These are phyloP conservation scores for Ophion ellenae DNA, from an alignment of 2,888 invertebrate species.

Conservation along the genomic window DNA sequence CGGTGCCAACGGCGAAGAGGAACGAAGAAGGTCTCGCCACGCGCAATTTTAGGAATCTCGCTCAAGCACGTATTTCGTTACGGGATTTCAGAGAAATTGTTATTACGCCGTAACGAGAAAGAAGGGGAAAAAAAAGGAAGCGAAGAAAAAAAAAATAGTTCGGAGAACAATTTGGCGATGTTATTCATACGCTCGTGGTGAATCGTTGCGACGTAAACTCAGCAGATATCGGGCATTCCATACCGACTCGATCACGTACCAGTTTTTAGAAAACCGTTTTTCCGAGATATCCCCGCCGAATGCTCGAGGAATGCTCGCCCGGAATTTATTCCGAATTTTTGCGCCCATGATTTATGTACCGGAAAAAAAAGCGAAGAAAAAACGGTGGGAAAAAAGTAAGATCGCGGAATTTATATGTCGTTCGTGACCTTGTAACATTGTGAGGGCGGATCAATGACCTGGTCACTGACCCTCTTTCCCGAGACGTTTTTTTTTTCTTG, in stretches of 20 bases:
- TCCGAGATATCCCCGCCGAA: neutral
- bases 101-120: conserved; percentile 44
- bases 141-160: conserved; percentile 38
- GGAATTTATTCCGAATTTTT: neutral
- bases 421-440: neutral
- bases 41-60: conserved; percentile 29
- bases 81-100: conserved; percentile 33
- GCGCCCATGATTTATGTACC: neutral
- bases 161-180: conserved; percentile 46
- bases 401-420: neutral
- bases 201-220: conserved; percentile 32
- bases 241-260: neutral
- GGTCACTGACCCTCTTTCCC: neutral
- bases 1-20: neutral
- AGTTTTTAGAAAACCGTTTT: neutral
- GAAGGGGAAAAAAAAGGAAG: neutral
- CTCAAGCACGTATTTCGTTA: conserved; percentile 1
- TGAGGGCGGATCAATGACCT: neutral
- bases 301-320: neutral
- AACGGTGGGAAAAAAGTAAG: neutral
- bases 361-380: neutral
- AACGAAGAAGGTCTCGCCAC: neutral
- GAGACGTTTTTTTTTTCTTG: neutral
- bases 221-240: neutral
- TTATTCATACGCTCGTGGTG: conserved; percentile 36